Conservation (phyloP, 2,888 invertebrate genomes). For the Altica lythri region DNA sequence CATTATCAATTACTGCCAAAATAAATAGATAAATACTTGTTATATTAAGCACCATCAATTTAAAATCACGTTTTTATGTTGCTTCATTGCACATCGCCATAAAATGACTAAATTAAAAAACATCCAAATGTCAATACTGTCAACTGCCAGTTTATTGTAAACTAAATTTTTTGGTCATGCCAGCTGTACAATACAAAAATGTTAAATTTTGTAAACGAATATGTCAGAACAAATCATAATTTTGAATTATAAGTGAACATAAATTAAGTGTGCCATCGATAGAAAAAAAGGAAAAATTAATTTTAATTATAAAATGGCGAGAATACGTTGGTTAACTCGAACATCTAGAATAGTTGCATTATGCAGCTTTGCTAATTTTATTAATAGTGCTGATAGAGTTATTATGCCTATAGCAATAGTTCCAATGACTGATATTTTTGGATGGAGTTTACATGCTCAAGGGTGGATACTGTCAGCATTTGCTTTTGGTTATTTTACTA, state of each 20-base stretch:
- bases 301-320: constrained; percentile 51
- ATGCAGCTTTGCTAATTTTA: constrained; percentile 75
- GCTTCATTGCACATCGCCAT: no score
- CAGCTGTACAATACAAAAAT: constrained; percentile 20
- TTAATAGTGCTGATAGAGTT: constrained; percentile 76
- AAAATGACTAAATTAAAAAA: no score
- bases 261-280: constrained; percentile 12
- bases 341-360: constrained; percentile 67
- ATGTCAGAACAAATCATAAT: constrained; percentile 16
- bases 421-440: constrained; percentile 72
- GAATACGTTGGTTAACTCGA: constrained; percentile 60
- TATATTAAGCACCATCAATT: no score
- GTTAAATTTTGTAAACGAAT: constrained; percentile 13
- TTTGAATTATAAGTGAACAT: constrained; percentile 7
- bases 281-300: not conserved
- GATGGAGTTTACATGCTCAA: constrained; percentile 72
- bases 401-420: constrained; percentile 80
- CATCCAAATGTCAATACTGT: not conserved
- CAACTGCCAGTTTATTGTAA: not conserved
- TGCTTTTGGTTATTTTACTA: constrained; percentile 76
- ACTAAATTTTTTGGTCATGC: constrained; percentile 11
- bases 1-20: no score
- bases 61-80: no score
- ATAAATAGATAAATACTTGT: no score
- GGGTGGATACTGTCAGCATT: constrained; percentile 78